These are phyloP conservation scores for Phyllostomus discolor DNA, from an alignment of 2,113 vertebrate species.

Conservation along the genomic window DNA sequence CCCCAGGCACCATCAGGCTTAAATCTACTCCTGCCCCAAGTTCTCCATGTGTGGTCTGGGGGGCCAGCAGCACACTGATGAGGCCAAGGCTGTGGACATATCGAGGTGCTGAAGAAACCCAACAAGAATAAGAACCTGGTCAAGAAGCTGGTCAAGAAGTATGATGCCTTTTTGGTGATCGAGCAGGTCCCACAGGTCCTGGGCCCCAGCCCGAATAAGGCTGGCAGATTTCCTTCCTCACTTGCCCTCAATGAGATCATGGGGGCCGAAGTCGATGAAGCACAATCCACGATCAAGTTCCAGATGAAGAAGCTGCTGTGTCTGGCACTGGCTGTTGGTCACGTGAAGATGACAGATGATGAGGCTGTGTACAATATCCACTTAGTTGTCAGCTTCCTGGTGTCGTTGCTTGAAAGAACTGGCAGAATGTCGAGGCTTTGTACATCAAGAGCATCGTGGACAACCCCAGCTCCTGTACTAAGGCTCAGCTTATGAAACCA, in stretches of 20 bases:
- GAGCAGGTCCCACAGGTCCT: neutral
- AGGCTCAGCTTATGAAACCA: neutral
- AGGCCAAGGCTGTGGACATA: neutral
- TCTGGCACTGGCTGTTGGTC: neutral
- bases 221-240: neutral
- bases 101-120: neutral
- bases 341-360: neutral
- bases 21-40: neutral
- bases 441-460: neutral
- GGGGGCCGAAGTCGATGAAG: neutral
- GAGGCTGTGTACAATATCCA: neutral
- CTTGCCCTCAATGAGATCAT: neutral
- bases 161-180: neutral
- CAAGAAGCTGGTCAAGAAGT: neutral
- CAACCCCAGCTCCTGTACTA: neutral
- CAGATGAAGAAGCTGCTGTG: neutral
- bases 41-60: neutral
- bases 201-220: neutral
- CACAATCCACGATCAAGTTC: neutral
- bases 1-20: neutral
- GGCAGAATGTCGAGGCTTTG: neutral
- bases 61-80: neutral
- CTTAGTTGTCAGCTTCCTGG: neutral
- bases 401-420: neutral
- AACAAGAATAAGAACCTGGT: neutral